Conservation (phyloP, 30 jellyfish, hydroid and myxozoan species). For the Aurelia sp. region DNA sequence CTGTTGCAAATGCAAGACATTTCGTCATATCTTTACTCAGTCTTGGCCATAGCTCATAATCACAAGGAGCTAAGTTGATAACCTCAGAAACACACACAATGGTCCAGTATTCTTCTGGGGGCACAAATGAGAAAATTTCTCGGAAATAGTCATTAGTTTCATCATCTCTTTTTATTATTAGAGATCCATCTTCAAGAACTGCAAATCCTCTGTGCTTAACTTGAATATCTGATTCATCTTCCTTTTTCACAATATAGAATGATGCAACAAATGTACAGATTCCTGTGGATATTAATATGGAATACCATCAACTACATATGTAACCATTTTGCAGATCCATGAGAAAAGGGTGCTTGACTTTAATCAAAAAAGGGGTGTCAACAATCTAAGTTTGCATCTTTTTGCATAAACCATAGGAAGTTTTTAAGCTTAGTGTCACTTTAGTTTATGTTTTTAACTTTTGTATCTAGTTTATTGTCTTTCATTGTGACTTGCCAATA, state of each 20-base stretch:
- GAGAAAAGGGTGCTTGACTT: too few species aligned
- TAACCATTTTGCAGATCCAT: too few species aligned
- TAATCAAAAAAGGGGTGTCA: neutral
- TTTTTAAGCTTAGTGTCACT: neutral
- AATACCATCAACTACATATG: too few species aligned
- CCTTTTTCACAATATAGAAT: too few species aligned
- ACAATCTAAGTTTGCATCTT: slow-evolving; percentile 1
- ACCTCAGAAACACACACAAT: slow-evolving; percentile 1
- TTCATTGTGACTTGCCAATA: neutral
- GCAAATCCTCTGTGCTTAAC: too few species aligned
- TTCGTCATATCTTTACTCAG: neutral
- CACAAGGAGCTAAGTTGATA: neutral
- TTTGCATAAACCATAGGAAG: slow-evolving; percentile 5
- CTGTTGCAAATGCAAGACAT: slow-evolving; percentile 14
- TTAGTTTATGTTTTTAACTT: neutral
- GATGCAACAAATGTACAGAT: too few species aligned
- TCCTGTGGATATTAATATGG: too few species aligned
- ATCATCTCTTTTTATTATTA: too few species aligned
- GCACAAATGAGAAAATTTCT: neutral
- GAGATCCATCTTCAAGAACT: too few species aligned
- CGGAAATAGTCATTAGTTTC: too few species aligned
- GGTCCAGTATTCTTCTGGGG: slow-evolving; percentile 36
- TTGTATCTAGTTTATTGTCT: neutral
- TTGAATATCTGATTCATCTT: too few species aligned
- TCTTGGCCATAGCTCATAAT: neutral